phyloP scores from a whole-genome alignment of 2,888 invertebrate species.

The Drosophila barbarae region DNA sequence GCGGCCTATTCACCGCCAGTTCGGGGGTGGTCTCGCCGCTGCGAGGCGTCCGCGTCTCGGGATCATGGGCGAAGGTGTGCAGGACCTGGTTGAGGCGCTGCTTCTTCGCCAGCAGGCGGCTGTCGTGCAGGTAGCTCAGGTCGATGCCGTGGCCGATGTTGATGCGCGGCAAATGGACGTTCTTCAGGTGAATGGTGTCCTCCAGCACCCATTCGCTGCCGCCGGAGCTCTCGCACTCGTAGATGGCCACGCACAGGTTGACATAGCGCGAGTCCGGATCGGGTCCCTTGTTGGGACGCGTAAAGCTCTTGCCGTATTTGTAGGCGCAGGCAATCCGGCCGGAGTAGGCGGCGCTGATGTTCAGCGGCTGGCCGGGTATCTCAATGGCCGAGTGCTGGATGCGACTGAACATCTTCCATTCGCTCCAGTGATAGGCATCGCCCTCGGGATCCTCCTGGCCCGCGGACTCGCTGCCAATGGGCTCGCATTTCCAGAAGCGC shows the following conservation, averaged over 20 bases:
- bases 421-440: conserved; percentile 86
- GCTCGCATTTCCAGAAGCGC: conserved; percentile 90
- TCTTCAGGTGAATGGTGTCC: conserved; percentile 95
- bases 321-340: conserved; percentile 98
- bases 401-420: conserved; percentile 93
- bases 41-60: conserved; percentile 83
- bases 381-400: conserved; percentile 84
- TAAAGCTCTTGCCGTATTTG: conserved; percentile 94
- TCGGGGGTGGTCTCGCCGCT: conserved; percentile 80
- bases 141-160: conserved; percentile 91
- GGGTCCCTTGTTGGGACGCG: conserved; percentile 85
- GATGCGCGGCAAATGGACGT: conserved; percentile 92
- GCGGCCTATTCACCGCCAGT: conserved; percentile 63
- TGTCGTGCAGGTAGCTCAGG: conserved; percentile 90
- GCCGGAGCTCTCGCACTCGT: conserved; percentile 99
- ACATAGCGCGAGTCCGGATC: conserved; percentile 91
- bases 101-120: conserved; percentile 89
- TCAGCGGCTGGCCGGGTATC: conserved; percentile 91
- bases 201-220: conserved; percentile 96
- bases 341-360: conserved; percentile 98
- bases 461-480: conserved; percentile 34
- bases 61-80: conserved; percentile 89
- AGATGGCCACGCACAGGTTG: conserved; percentile 95
- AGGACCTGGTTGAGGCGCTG: conserved; percentile 90
- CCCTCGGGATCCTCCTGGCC: conserved; percentile 26